A percentile compares a stretch with the other conserved stretches of the same genome.
phyloP scores from a whole-genome alignment of 1,140 invertebrate species.

The Rhysida immarginata region DNA sequence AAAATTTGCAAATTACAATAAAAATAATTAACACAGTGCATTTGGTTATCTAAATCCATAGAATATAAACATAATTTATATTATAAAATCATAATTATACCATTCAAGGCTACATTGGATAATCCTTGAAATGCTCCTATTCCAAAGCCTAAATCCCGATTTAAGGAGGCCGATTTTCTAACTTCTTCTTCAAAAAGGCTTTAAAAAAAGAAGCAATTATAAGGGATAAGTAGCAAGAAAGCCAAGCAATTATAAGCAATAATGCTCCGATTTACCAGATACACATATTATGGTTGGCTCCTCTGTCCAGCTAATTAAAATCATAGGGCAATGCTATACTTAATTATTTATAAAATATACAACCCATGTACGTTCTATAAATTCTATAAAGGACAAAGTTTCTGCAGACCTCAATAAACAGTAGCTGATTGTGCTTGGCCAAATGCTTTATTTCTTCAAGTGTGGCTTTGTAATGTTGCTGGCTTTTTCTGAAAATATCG shows the following conservation, averaged over 20 bases:
- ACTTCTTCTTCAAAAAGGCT: conserved; percentile 57
- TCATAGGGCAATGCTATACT: too few species aligned
- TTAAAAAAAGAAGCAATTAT: conserved; percentile 16
- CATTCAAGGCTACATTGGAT: conserved; percentile 39
- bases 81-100: too few species aligned
- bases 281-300: background rate
- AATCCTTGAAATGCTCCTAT: conserved; percentile 69
- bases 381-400: too few species aligned
- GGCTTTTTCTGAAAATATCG: too few species aligned
- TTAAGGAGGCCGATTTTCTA: conserved; percentile 47
- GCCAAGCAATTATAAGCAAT: background rate
- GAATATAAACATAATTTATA: too few species aligned
- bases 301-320: background rate
- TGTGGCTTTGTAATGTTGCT: too few species aligned
- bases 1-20: too few species aligned
- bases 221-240: background rate
- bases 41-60: too few species aligned
- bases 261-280: background rate
- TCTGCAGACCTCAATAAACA: too few species aligned
- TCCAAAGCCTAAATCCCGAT: conserved; percentile 66
- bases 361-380: too few species aligned
- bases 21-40: too few species aligned
- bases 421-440: background rate
- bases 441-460: background rate
- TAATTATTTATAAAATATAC: too few species aligned